phyloP scores from a whole-genome alignment of 2,888 invertebrate genomes.

The Falcaria lacertinaria region DNA sequence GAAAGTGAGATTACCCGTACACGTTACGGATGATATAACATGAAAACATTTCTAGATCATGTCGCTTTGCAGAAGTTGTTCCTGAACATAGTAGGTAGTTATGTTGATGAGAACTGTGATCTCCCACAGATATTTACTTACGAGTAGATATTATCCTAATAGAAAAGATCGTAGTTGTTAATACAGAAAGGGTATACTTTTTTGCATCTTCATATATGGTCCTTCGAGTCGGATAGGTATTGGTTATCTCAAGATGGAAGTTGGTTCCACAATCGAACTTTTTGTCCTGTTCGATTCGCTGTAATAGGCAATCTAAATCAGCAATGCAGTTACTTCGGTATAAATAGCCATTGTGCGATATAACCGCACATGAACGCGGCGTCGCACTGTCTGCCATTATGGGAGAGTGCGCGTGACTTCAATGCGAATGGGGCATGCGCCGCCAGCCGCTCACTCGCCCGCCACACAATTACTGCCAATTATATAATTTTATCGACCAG shows the following conservation, averaged over 20 bases:
- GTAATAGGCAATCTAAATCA: slow-evolving; percentile 16
- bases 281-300: slow-evolving; percentile 6
- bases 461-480: slow-evolving; percentile 10
- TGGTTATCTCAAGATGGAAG: not conserved
- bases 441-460: slow-evolving; percentile 10
- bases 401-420: slow-evolving; percentile 17
- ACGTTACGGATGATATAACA: not conserved
- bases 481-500: slow-evolving; percentile 14
- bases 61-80: not conserved
- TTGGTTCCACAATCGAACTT: not conserved
- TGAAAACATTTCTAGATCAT: not conserved
- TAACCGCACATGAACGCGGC: slow-evolving; percentile 18
- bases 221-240: not conserved
- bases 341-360: slow-evolving; percentile 24
- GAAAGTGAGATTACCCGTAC: slow-evolving; percentile 3
- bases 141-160: too few relatives aligned
- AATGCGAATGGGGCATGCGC: slow-evolving; percentile 10
- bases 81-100: too few relatives aligned
- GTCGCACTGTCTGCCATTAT: slow-evolving; percentile 18
- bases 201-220: not conserved
- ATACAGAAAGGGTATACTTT: not conserved
- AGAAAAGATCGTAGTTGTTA: too few relatives aligned
- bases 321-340: slow-evolving; percentile 16
- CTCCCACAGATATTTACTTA: too few relatives aligned
- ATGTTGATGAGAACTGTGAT: too few relatives aligned